Evolutionary conservation across 1,140 invertebrate genomes (phyloP).

Genomic region (Conus ventricosus): DNA sequence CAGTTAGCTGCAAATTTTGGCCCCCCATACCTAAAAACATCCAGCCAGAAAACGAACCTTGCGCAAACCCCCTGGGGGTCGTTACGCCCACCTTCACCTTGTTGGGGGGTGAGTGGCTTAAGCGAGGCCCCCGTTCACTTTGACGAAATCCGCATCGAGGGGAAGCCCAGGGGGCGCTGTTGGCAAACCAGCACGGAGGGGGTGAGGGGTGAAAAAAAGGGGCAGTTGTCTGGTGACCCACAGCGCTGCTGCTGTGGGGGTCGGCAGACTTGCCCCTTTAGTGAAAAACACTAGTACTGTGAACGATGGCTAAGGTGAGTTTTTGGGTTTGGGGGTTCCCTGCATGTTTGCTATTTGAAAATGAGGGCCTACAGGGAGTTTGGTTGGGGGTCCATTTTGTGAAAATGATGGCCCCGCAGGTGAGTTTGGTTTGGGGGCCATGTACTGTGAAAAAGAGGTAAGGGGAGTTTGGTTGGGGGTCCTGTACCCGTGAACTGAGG

Average conservation of each 20-base stretch:
- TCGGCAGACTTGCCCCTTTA: constrained; percentile 58
- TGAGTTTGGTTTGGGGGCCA: too few relatives aligned
- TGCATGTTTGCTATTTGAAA: too few relatives aligned
- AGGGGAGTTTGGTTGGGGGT: not conserved
- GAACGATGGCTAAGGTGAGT: too few relatives aligned
- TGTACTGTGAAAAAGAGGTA: too few relatives aligned
- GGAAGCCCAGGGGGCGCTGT: constrained; percentile 63
- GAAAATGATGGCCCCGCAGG: too few relatives aligned
- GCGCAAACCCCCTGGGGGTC: constrained; percentile 50
- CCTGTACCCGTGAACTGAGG: too few relatives aligned
- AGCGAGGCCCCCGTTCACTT: constrained; percentile 51
- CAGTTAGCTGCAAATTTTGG: constrained; percentile 58
- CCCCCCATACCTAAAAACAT: constrained; percentile 51
- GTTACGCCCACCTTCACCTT: constrained; percentile 54
- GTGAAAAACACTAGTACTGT: too few relatives aligned
- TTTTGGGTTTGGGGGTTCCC: too few relatives aligned
- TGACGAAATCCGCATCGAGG: constrained; percentile 52
- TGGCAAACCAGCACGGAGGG: constrained; percentile 52
- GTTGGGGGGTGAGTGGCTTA: constrained; percentile 65
- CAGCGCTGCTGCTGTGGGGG: constrained; percentile 62
- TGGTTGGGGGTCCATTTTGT: too few relatives aligned
- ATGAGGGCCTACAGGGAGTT: too few relatives aligned
- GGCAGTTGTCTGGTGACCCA: constrained; percentile 55
- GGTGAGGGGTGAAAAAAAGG: constrained; percentile 49
- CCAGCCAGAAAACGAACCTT: constrained; percentile 35